Evolutionary conservation across 2,888 invertebrate genomes (phyloP).

Genomic region (Lacanobia wlatinum): DNA sequence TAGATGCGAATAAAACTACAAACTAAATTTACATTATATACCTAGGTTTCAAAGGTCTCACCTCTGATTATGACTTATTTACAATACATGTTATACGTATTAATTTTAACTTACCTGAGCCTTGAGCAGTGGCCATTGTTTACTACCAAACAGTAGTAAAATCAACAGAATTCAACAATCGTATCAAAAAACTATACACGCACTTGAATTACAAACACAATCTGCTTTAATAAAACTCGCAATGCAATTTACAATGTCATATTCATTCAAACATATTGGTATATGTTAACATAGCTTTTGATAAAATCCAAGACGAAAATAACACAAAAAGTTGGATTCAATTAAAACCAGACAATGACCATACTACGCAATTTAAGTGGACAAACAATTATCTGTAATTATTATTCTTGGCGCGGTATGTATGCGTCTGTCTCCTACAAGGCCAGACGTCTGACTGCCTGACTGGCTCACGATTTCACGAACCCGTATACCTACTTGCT

Average conservation of each 20-base stretch:
- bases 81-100: too few species aligned
- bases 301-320: not conserved
- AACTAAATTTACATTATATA: too few species aligned
- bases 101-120: constrained; percentile 20
- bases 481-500: not conserved
- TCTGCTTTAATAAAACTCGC: not conserved
- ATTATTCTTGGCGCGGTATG: not conserved
- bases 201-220: constrained; percentile 23
- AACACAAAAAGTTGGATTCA: not conserved
- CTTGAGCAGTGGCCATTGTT: constrained; percentile 32
- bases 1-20: too few species aligned
- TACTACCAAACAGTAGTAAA: constrained; percentile 18
- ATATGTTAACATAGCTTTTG: not conserved
- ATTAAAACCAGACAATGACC: not conserved
- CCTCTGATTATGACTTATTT: too few species aligned
- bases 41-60: too few species aligned
- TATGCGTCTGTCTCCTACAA: constrained; percentile 13
- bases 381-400: not conserved
- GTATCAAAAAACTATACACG: not conserved
- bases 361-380: not conserved
- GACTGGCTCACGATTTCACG: too few species aligned
- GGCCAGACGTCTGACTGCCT: constrained; percentile 33
- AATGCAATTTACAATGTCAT: constrained; percentile 11
- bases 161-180: constrained; percentile 4
- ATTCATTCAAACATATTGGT: not conserved